phyloP scores from a whole-genome alignment of 2,888 invertebrate genomes.

The Crepidodera aurea region DNA sequence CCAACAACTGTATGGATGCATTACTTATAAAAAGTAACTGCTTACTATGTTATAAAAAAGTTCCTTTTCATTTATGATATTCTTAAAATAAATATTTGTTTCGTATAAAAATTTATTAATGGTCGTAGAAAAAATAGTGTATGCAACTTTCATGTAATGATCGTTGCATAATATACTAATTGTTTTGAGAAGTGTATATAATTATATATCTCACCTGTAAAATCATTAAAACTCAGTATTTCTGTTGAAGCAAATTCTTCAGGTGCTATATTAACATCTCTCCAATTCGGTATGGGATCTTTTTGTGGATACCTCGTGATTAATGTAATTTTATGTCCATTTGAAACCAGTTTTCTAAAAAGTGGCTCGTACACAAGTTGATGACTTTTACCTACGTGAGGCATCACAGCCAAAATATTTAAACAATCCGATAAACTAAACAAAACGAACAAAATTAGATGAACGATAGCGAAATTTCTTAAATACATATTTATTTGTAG shows the following conservation, averaged over 20 bases:
- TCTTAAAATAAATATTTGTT: no score
- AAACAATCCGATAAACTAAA: constrained; percentile 34
- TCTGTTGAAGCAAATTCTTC: constrained; percentile 14
- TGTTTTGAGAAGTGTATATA: no score
- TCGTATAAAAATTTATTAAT: no score
- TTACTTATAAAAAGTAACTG: no score
- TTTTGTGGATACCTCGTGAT: constrained; percentile 70
- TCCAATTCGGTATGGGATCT: constrained; percentile 65
- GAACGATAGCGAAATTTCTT: neutral
- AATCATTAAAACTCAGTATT: constrained; percentile 8
- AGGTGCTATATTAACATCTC: constrained; percentile 61
- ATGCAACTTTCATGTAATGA: no score
- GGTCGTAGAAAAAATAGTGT: no score
- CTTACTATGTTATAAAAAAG: no score
- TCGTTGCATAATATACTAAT: no score
- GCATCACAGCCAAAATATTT: constrained; percentile 73
- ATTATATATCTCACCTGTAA: constrained; percentile 11
- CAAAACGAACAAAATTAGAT: neutral
- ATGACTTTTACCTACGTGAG: constrained; percentile 76
- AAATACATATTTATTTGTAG: no score
- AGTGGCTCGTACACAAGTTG: constrained; percentile 71
- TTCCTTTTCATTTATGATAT: no score
- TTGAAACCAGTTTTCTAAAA: constrained; percentile 67
- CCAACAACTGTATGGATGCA: no score
- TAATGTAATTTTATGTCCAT: constrained; percentile 74